phyloP scores from a whole-genome alignment of 2,888 invertebrate species.

The Linyphia triangularis region DNA sequence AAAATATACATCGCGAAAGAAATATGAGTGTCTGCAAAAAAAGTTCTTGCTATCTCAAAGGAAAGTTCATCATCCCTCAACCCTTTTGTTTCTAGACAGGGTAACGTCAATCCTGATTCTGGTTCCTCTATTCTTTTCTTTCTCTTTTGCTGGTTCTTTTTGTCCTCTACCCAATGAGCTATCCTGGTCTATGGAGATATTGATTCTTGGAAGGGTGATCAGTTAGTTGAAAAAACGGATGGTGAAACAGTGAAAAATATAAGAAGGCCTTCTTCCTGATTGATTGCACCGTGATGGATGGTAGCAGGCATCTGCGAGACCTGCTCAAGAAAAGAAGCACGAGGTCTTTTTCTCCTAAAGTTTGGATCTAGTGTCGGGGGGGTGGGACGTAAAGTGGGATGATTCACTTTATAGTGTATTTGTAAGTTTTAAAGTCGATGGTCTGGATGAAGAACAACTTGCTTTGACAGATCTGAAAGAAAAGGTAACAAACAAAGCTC shows the following conservation, averaged over 20 bases:
- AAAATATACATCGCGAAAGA: not conserved
- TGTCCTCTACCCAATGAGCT: not conserved
- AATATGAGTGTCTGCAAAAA: conserved; percentile 6
- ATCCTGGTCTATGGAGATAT: conserved; percentile 19
- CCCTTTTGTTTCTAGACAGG: conserved; percentile 22
- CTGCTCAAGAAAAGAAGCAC: not conserved
- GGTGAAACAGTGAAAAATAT: not conserved
- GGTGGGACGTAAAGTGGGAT: not conserved
- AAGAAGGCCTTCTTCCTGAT: not conserved
- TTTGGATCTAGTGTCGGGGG: not conserved
- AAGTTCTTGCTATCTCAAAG: not conserved
- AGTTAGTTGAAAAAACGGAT: conserved; percentile 10
- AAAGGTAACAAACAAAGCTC: too few relatives aligned
- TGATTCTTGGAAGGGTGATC: conserved; percentile 23
- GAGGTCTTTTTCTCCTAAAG: not conserved
- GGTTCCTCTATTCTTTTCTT: not conserved
- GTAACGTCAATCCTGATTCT: not conserved
- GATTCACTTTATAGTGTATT: not conserved
- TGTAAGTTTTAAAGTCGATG: too few relatives aligned
- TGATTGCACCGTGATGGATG: conserved; percentile 25
- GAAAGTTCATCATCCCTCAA: conserved; percentile 14
- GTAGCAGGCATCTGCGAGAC: too few relatives aligned
- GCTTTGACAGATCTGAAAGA: too few relatives aligned
- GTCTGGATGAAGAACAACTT: too few relatives aligned
- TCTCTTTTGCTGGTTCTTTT: not conserved